Evolutionary conservation across 2,888 invertebrate genomes (phyloP).

Genomic region (Mesoligia furuncula): DNA sequence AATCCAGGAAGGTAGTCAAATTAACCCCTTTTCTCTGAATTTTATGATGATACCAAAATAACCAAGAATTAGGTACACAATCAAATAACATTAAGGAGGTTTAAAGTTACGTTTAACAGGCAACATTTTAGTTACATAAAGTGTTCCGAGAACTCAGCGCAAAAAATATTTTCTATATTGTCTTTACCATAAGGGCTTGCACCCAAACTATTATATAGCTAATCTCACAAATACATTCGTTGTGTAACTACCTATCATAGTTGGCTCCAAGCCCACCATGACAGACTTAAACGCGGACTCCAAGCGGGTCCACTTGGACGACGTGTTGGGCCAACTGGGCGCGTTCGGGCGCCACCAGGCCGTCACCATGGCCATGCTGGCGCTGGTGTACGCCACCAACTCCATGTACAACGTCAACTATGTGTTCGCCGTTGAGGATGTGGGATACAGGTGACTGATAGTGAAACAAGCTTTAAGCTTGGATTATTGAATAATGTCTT

Average conservation of each 20-base stretch:
- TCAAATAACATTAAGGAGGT: neutral
- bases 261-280: slow-evolving; percentile 48
- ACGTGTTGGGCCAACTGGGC: slow-evolving; percentile 83
- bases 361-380: slow-evolving; percentile 81
- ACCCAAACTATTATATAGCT: neutral
- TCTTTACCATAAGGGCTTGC: neutral
- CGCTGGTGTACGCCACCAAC: slow-evolving; percentile 86
- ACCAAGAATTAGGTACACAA: neutral
- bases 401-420: slow-evolving; percentile 88
- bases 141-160: neutral
- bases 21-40: neutral
- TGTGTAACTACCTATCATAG: neutral
- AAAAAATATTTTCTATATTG: neutral
- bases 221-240: neutral
- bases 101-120: neutral
- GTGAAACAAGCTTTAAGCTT: neutral
- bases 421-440: slow-evolving; percentile 86
- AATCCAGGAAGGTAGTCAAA: neutral
- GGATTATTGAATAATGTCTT: neutral
- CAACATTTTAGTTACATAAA: neutral
- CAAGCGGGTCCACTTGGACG: slow-evolving; percentile 81
- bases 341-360: slow-evolving; percentile 88
- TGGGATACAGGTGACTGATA: slow-evolving; percentile 79
- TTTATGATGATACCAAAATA: neutral
- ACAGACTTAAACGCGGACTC: slow-evolving; percentile 51